Percentiles rank a stretch among this genome's conserved stretches.
Evolutionary conservation across 1,140 invertebrate genomes (phyloP).

Genomic region (Drosophila nasuta): DNA sequence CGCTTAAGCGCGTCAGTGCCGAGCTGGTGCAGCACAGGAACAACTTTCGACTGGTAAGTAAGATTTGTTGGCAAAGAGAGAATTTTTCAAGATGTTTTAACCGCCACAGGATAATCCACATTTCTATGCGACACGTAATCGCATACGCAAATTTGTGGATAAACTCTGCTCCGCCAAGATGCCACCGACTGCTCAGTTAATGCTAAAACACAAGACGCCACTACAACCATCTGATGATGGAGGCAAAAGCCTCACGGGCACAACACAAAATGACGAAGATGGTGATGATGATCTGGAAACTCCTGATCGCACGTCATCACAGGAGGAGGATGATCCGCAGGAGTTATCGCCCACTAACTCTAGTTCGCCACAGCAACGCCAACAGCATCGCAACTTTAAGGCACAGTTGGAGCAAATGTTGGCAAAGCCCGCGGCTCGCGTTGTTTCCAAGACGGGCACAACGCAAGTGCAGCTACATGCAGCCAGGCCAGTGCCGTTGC

Average conservation of each 20-base stretch:
- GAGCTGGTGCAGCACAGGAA: conserved; percentile 65
- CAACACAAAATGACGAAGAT: conserved; percentile 24
- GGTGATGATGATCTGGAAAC: conserved; percentile 10
- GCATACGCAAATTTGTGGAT: conserved; percentile 79
- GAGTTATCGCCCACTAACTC: conserved; percentile 26
- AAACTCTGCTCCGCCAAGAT: conserved; percentile 72
- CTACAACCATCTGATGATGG: conserved; percentile 56
- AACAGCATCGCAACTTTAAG: conserved; percentile 57
- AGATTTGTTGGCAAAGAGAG: no score
- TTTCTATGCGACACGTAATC: conserved; percentile 78
- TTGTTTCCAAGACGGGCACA: conserved; percentile 2
- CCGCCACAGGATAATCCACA: conserved; percentile 59
- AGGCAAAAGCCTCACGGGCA: conserved; percentile 10
- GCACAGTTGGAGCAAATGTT: conserved; percentile 67
- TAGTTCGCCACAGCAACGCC: conserved; percentile 35
- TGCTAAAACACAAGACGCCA: conserved; percentile 61
- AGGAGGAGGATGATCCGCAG: conserved; percentile 18
- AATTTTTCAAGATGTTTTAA: background rate
- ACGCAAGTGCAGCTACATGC: conserved; percentile 5
- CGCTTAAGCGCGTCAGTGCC: conserved; percentile 47
- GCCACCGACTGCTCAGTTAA: conserved; percentile 45
- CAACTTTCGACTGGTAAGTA: conserved; percentile 62
- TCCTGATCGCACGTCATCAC: conserved; percentile 7
- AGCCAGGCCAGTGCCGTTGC: conserved; percentile 64
- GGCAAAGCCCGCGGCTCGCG: conserved; percentile 57